Evolutionary conservation across 2,888 invertebrate genomes (phyloP).

Genomic region (Xestia ashworthii): DNA sequence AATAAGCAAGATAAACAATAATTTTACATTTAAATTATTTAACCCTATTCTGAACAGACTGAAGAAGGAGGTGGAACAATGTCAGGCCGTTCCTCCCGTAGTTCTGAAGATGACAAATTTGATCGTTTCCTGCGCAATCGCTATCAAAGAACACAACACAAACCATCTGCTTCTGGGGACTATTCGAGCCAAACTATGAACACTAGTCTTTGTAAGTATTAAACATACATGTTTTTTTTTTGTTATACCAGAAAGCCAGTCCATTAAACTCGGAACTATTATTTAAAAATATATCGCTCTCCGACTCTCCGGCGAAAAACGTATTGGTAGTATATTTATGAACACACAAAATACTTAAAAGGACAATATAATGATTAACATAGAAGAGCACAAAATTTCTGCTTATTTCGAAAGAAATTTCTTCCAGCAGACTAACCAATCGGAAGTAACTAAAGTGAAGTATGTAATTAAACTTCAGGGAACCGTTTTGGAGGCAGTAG

Average conservation of each 20-base stretch:
- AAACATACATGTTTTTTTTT: background rate
- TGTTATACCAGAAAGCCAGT: background rate
- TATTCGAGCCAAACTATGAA: conserved; percentile 85
- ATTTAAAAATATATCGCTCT: background rate
- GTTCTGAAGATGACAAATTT: conserved; percentile 91
- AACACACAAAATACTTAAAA: no score
- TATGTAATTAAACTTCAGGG: conserved; percentile 74
- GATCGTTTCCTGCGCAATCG: conserved; percentile 89
- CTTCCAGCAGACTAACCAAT: background rate
- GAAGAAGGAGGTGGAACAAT: conserved; percentile 89
- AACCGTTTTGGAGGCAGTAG: conserved; percentile 86
- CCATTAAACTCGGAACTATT: background rate
- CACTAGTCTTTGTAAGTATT: conserved; percentile 85
- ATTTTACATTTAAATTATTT: conserved; percentile 21
- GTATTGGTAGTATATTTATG: background rate
- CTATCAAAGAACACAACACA: conserved; percentile 85
- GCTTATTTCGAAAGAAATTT: no score
- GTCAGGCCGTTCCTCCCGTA: conserved; percentile 87
- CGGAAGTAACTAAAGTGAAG: background rate
- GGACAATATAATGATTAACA: no score
- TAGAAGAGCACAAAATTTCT: no score
- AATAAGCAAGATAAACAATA: background rate
- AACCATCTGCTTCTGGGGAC: conserved; percentile 84
- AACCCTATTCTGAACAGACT: conserved; percentile 87
- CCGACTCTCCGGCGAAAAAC: background rate